Base-by-base conservation (phyloP, 2,113 vertebrate genomes). In the Mustela nigripes region DNA sequence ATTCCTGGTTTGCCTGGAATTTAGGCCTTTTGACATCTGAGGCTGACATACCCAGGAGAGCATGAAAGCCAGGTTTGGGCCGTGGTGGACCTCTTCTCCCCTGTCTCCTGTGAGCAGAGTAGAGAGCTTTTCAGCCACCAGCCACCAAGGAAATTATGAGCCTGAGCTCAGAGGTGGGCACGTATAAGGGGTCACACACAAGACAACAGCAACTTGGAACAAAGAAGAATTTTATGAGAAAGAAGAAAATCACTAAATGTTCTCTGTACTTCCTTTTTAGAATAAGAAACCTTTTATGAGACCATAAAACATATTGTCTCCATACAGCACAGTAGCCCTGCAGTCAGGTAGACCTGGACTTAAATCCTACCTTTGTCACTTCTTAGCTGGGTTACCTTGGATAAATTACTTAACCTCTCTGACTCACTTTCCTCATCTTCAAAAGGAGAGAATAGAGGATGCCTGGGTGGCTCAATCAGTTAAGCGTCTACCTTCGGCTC, bases 1-100 rank as follows among this genome's bases (percentile, higher is more conserved):
- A 98, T 95, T 98, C 87, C 95, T 84, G 92, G 96, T 97, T 97
- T 97, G 96, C 81, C 97, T 98, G 97, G 98, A 98, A 87, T 98
- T 98, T 95, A 97, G 96, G 94, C 96, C 97, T 98, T 95, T 97
- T 96, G 88, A 97, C 96, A 96, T 90, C 65, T 31, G 80, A 98
- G 97, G 97, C 74, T 58, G 76, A 58, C 15, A 58, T 94, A 91
- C 95, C 94, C 79, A 80, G 86, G 83, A 22, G 2, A 84, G 96
- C 83, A 91, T 79, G 89, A 74, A 93, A 80, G 63, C 87, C 93
- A 94, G 87, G 62, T 67, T 74, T 56, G 2, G 10, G 42, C 21
- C 15, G 7, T 56, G 2, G 24, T 28, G n/a, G 19, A 8, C 45
- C n/a, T 76, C 16, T 65, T 62, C 83, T 84, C 39, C 26, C 12